Base-by-base conservation (phyloP, 1,140 invertebrate genomes). In the Antheraea pernyi region DNA sequence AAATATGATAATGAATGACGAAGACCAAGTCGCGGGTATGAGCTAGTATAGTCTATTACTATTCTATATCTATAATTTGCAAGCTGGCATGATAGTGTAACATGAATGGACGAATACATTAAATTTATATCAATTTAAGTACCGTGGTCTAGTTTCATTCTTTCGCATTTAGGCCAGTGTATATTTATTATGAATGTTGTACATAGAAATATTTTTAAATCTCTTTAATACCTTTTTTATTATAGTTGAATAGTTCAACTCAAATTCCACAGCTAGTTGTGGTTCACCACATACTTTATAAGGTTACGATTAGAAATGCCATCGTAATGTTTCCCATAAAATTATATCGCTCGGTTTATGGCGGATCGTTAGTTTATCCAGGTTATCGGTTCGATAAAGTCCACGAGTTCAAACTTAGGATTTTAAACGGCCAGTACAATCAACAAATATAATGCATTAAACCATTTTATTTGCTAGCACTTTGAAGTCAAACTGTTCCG, bases 311-410 rank as follows among this genome's bases (percentile, higher is more conserved):
- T 53, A 53, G 46, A 53, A 53, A 53, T 13, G 46, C 7, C 46
- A 53, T 53, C 46, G 46, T 53, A 16, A 53, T 53, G 46, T 53
- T 53, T 53, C 11, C 46, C 46, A 53, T 53, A 53, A 53, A 53
- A 53, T 16, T 53, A 53, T 53, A 53, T 53, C 9, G 13, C 46
- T 53, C 46, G 13, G 46, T 53, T 53, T 53, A 53, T 53, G 46
- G 46, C 16, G 11, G 16, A 53, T 53, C 46, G 46, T 53, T 53
- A 53, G 13, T 16, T 53, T 53, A 53, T 53, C 46, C 46, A 53
- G 46, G 46, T 53, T 53, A 53, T 13, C 13, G 46, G 46, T n/a
- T 53, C 4, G 13, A 53, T 16, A 16, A 16, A 9, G 11, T 16
- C 13, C 11, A 53, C 5, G 16, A 53, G 16, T 53, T 53, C 11